A percentile compares a stretch with the other conserved stretches of the same genome.
Evolutionary conservation across 2,113 vertebrate genomes (phyloP).

Genomic region (Nicator chloris): DNA sequence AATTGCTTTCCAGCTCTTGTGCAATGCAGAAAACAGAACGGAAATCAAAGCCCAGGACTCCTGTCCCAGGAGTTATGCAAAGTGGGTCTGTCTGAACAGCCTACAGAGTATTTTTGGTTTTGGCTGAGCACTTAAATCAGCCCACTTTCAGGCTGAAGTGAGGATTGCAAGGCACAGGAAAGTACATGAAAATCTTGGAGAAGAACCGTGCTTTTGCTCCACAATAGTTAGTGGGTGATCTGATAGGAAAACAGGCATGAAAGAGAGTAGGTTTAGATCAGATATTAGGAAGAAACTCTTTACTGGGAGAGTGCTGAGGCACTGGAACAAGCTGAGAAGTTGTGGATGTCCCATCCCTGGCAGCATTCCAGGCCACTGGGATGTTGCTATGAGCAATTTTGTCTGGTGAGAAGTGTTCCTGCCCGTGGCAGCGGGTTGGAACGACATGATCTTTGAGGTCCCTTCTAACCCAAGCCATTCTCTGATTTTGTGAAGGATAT

Average conservation of each 20-base stretch:
- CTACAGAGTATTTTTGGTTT: neutral
- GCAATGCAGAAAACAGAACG: neutral
- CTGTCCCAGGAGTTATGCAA: neutral
- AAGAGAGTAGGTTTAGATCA: neutral
- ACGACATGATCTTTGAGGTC: neutral
- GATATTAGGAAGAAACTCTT: neutral
- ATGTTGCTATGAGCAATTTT: neutral
- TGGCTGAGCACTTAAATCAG: neutral
- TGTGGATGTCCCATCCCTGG: neutral
- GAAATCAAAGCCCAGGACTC: neutral
- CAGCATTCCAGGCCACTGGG: neutral
- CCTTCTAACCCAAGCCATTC: neutral
- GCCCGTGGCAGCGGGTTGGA: neutral
- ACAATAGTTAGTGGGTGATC: accelerated
- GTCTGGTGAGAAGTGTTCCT: neutral
- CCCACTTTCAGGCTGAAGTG: neutral
- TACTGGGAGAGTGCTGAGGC: neutral
- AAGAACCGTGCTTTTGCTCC: neutral
- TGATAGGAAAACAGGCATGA: neutral
- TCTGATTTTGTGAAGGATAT: neutral
- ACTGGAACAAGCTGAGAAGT: no score
- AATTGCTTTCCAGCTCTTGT: neutral
- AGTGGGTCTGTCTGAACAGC: neutral
- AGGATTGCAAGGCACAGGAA: neutral
- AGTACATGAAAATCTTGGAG: neutral